Evolutionary conservation across 2,113 vertebrate genomes (phyloP).

Genomic region (Struthio camelus): DNA sequence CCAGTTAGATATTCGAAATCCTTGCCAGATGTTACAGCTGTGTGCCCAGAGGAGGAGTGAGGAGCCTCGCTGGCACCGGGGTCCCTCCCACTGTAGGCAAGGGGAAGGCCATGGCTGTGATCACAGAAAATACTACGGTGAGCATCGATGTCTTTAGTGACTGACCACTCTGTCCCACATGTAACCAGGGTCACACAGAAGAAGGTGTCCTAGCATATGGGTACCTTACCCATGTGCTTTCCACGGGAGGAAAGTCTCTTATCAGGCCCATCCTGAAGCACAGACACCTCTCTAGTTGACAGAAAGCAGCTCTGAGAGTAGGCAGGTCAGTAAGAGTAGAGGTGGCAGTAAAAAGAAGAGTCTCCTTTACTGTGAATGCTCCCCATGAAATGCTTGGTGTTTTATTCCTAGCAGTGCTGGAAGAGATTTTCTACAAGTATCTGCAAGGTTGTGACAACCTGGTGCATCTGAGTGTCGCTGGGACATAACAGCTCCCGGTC

Average conservation of each 20-base stretch:
- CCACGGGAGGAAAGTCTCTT: background rate
- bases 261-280: background rate
- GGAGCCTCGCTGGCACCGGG: background rate
- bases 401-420: background rate
- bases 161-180: background rate
- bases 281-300: background rate
- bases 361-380: background rate
- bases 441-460: background rate
- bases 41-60: background rate
- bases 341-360: background rate
- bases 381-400: background rate
- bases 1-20: background rate
- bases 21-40: background rate
- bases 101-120: background rate
- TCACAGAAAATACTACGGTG: background rate
- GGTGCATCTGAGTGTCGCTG: background rate
- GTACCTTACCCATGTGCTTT: background rate
- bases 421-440: background rate
- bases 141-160: background rate
- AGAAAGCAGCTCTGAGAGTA: background rate
- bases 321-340: background rate
- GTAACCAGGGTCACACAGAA: background rate
- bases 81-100: background rate
- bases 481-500: background rate
- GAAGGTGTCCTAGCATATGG: background rate